phyloP scores from a whole-genome alignment of 2,888 invertebrate species.

The Lochmaea crataegi region DNA sequence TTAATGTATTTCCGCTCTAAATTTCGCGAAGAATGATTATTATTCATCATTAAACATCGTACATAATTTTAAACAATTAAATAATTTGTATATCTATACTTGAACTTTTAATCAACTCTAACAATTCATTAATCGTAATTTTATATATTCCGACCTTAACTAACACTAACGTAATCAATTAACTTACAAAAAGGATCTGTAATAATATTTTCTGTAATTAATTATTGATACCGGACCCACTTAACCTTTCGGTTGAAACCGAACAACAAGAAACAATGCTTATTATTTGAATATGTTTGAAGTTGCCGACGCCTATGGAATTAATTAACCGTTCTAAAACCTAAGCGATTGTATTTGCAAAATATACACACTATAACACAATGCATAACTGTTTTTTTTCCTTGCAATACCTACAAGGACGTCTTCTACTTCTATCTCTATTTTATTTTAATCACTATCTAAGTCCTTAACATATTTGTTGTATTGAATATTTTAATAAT shows the following conservation, averaged over 20 bases:
- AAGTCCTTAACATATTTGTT: neutral
- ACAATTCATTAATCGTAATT: neutral
- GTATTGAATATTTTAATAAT: neutral
- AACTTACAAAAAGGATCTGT: neutral
- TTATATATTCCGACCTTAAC: neutral
- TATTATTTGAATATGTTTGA: slow-evolving; percentile 9
- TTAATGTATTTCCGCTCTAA: too few species aligned
- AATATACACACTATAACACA: slow-evolving; percentile 31
- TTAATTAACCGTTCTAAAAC: slow-evolving; percentile 30
- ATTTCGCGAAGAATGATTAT: too few species aligned
- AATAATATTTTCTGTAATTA: neutral
- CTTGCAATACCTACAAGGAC: slow-evolving; percentile 27
- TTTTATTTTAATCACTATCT: neutral
- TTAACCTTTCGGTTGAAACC: neutral
- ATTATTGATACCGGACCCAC: slow-evolving; percentile 6
- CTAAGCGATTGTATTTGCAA: slow-evolving; percentile 33
- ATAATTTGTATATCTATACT: too few species aligned
- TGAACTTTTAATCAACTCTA: too few species aligned
- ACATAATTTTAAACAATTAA: too few species aligned
- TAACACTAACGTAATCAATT: neutral
- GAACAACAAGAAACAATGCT: neutral
- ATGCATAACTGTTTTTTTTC: slow-evolving; percentile 14
- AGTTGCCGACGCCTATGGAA: neutral
- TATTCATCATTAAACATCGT: too few species aligned
- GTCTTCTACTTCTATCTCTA: slow-evolving; percentile 15